Evolutionary conservation across 2,113 vertebrate species (phyloP), one percentile per base, ranked within the genome.

Genomic region (Macquaria ambigua): DNA sequence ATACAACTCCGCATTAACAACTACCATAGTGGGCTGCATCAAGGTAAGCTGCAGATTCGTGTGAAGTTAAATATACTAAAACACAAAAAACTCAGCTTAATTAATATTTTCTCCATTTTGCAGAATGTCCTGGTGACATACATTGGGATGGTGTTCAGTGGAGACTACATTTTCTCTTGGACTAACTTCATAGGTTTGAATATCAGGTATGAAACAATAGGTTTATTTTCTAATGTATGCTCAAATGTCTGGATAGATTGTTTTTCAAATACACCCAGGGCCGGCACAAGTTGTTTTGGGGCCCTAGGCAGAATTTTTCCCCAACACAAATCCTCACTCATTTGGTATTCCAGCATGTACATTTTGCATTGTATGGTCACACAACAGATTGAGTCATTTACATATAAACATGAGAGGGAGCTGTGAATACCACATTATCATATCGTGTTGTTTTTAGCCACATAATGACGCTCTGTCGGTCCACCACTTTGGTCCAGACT

Each of bases 101-200:
- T 50, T 12, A 3, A 50, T 41, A 3, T 34, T 39, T 61, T 58
- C 41, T 28, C 0, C 0, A 0, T 88, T 92, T 77, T 93, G 85
- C 95, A 99, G 98, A 99, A 99, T 93, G 97, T 99, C 90, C 95
- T 99, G 93, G 96, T 99, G 94, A 99, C 98, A 11, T 99, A 99
- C 91, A 98, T 99, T 66, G 98, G 98, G 84, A 99, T 99, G 98
- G 95, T 99, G 91, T 97, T 99, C 94, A 98, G 98, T 88, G 98
- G 98, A 92, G 98, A 99, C 95, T 99, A 99, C 95, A 98, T 99
- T 93, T 99, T 99, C 94, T 97, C 97, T 1, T 99, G 98, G 98
- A 97, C 96, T 3, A 99, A 99, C 93, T 99, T 99, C 94, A 95
- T 99, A 69, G 98, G 98, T 50, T 94, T 99, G 92, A 99, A 99